These are phyloP conservation scores for Horisme vitalbata DNA, from an alignment of 2,888 invertebrate genomes.

Conservation along the genomic window DNA sequence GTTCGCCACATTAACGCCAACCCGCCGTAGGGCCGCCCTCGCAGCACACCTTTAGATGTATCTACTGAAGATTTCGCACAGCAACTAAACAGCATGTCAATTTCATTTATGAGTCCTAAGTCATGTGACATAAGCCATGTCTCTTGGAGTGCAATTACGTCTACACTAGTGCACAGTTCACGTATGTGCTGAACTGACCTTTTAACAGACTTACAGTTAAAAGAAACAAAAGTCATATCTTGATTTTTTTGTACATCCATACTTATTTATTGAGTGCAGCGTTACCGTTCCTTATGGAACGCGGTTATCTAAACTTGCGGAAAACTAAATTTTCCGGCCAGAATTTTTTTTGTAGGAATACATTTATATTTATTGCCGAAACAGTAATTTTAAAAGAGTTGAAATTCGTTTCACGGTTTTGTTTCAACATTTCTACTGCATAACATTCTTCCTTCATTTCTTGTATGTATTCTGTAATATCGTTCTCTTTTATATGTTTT, in stretches of 20 bases:
- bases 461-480: not conserved
- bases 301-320: not conserved
- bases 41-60: not conserved
- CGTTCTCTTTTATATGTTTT: not conserved
- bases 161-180: not conserved
- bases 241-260: not conserved
- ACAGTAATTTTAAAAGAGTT: conserved; percentile 4
- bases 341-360: not conserved
- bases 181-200: not conserved
- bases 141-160: conserved; percentile 4
- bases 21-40: not conserved
- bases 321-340: not conserved
- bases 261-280: not conserved
- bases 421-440: not conserved
- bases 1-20: not conserved
- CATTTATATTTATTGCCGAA: not conserved
- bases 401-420: not conserved
- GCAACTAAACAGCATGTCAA: not conserved
- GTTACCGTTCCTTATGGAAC: not conserved
- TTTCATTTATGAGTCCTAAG: not conserved
- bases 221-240: not conserved
- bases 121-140: conserved; percentile 7
- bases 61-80: not conserved
- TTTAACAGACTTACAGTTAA: conserved; percentile 1
- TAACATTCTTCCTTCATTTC: not conserved